A percentile compares a stretch with the other conserved stretches of the same genome.
phyloP scores from a whole-genome alignment of 2,113 vertebrate species.

The Pterocles gutturalis region DNA sequence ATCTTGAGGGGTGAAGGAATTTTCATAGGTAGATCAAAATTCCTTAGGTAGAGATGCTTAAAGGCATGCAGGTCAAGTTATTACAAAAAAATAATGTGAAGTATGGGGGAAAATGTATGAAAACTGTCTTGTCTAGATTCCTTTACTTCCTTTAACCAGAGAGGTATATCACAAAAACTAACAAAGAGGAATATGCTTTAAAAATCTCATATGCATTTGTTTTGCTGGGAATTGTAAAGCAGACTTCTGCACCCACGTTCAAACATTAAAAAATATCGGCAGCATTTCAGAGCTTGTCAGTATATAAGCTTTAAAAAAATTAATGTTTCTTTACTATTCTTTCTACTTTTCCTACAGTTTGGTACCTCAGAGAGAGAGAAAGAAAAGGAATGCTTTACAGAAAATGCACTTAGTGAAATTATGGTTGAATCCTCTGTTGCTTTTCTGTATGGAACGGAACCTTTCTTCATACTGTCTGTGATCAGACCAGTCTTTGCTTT shows the following conservation, averaged over 20 bases:
- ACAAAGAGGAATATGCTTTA: background rate
- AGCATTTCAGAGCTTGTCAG: constrained; percentile 4
- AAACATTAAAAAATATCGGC: background rate
- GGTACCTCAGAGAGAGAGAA: constrained; percentile 81
- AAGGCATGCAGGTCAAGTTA: background rate
- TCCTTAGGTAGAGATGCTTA: background rate
- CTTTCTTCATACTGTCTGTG: constrained; percentile 34
- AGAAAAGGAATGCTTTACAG: constrained; percentile 82
- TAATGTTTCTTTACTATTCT: constrained; percentile 57
- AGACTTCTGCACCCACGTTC: background rate
- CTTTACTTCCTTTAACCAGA: background rate
- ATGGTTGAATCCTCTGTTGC: constrained; percentile 69
- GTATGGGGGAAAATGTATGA: background rate
- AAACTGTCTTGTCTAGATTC: background rate
- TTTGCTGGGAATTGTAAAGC: background rate
- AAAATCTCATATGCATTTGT: background rate
- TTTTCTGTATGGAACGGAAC: constrained; percentile 52
- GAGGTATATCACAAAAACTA: background rate
- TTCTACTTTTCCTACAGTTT: constrained; percentile 75
- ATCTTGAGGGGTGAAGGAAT: background rate
- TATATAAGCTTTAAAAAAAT: constrained; percentile 27
- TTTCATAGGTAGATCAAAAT: background rate
- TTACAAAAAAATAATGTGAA: background rate
- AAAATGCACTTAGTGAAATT: constrained; percentile 80
- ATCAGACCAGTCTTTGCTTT: constrained; percentile 40